A percentile compares a stretch with the other conserved stretches of the same genome.
These are phyloP conservation scores for Pycnonotus jocosus DNA, from an alignment of 2,113 vertebrate species.

Conservation along the genomic window DNA sequence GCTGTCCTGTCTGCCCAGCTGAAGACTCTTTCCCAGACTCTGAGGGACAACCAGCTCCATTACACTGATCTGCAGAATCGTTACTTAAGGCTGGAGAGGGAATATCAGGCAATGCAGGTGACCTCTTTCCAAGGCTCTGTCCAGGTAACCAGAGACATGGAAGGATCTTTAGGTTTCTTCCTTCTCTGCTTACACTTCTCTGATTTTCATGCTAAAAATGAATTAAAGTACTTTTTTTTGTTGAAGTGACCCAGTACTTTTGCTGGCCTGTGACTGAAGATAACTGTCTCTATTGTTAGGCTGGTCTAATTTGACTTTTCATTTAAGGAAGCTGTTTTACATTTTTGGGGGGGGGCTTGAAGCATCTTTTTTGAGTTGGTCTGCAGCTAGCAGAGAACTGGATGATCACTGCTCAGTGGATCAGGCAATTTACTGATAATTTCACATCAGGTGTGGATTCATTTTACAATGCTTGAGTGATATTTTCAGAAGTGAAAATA, in stretches of 20 bases:
- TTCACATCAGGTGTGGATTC: background rate
- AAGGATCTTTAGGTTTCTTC: background rate
- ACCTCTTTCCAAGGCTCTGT: constrained; percentile 25
- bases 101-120: constrained; percentile 58
- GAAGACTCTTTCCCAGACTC: constrained; percentile 76
- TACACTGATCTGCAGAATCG: constrained; percentile 74
- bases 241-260: background rate
- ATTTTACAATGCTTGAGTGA: background rate
- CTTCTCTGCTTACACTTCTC: background rate
- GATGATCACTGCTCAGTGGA: background rate
- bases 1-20: constrained; percentile 73
- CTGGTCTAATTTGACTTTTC: background rate
- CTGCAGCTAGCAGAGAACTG: background rate
- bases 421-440: background rate
- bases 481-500: background rate
- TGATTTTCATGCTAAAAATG: background rate
- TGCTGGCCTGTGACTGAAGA: background rate
- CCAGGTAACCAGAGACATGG: constrained; percentile 30
- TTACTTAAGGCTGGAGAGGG: constrained; percentile 77
- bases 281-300: background rate
- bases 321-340: background rate
- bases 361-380: background rate
- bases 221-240: background rate
- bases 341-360: background rate
- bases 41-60: constrained; percentile 77